Evolutionary conservation across 2,113 vertebrate species (phyloP).

Genomic region (Phoxinus phoxinus): DNA sequence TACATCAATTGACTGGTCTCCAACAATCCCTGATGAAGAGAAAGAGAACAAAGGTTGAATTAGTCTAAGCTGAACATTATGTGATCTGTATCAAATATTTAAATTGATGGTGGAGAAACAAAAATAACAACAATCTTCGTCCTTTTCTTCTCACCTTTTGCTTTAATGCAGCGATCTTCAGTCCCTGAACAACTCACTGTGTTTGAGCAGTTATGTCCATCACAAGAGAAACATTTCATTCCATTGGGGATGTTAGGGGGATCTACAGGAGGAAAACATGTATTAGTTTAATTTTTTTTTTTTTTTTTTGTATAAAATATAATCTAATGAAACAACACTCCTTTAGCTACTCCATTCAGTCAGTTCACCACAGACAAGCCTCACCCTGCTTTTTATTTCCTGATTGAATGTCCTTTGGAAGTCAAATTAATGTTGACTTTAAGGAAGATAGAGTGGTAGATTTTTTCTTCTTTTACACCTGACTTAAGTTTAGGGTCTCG

Average conservation of each 20-base stretch:
- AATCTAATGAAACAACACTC: not conserved
- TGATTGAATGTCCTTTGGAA: not conserved
- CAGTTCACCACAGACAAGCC: not conserved
- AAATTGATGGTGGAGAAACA: not conserved
- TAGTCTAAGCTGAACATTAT: not conserved
- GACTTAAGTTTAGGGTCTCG: no score
- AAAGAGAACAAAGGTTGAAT: not conserved
- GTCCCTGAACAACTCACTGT: slow-evolving; percentile 55
- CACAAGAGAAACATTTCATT: slow-evolving; percentile 62
- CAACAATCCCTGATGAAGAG: not conserved
- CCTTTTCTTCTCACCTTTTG: slow-evolving; percentile 16
- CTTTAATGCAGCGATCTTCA: slow-evolving; percentile 58
- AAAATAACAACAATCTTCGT: not conserved
- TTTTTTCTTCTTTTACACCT: no score
- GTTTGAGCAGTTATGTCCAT: slow-evolving; percentile 14
- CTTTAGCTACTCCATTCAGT: not conserved
- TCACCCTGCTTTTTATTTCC: not conserved
- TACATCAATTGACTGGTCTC: fast-evolving
- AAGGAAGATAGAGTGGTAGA: no score
- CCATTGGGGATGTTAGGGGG: slow-evolving; percentile 53
- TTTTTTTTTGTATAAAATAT: not conserved
- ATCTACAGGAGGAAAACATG: not conserved
- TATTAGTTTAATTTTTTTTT: not conserved
- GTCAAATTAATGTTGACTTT: not conserved
- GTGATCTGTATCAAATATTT: not conserved